Base-by-base conservation (phyloP, 2,888 invertebrate genomes). In the Eulithis prunata region DNA sequence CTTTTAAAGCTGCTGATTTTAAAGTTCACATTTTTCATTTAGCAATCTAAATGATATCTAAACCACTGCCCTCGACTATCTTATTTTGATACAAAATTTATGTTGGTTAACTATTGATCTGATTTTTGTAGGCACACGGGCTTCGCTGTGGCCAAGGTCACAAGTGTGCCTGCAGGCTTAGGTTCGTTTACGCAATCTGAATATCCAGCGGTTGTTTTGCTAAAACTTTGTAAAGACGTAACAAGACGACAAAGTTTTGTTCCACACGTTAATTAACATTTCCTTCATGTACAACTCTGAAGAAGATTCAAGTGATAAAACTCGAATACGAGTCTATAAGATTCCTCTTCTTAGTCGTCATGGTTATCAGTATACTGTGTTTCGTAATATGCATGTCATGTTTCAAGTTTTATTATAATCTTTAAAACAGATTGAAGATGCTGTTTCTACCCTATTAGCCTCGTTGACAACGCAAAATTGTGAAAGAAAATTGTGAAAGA, bases 291-390 rank as follows among this genome's bases (percentile, higher is more conserved):
- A 67, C 59, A 67, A 67, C 56, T 63, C 60, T 57, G 53, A 62
- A 67, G 59, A 63, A 67, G 66, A 67, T 67, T 60, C 59, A 66
- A 66, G 59, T 60, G 66, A 67, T 67, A 67, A 67, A 60, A 67
- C 63, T 63, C 59, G 52, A 43, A 63, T 53, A 56, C 59, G n/a
- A 51, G 62, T 66, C 32, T 55, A 38, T 66, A 56, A 14, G 43
- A 60, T 53, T 56, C 32, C 13, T 47, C 49, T 32, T 28, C 51
- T 21, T 14, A 13, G 13, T 12, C 8, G 11, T 54, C 38, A n/a
- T 52, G 28, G 6, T 52, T 52, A 52, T 32, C 52, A 32, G 32
- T n/a, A 21, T n/a, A n/a, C 21, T 14, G 28, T 13, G 46, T n/a
- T 46, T n/a, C 46, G 8, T 41, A 10, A 41, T 38, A 38, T 21